A percentile compares a stretch with the other conserved stretches of the same genome.
Conservation (phyloP, 2,113 vertebrate species). For the Sphaerodactylus townsendi region DNA sequence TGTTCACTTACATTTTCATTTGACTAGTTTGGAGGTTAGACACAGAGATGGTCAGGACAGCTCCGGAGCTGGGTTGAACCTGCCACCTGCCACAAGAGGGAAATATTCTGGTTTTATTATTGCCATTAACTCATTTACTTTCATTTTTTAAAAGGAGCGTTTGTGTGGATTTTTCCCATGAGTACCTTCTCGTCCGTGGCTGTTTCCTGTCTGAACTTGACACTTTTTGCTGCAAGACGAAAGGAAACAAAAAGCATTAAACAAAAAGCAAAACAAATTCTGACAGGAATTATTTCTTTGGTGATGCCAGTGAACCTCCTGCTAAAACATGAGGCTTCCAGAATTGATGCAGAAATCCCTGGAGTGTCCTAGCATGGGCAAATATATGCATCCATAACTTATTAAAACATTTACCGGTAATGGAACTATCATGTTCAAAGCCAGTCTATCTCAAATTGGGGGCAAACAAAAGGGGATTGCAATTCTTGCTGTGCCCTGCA, state of each 20-base stretch:
- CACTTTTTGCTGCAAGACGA: constrained; percentile 53
- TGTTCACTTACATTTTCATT: constrained; percentile 60
- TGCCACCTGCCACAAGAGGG: constrained; percentile 63
- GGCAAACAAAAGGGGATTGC: not conserved
- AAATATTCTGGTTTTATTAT: not conserved
- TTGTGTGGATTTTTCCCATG: not conserved
- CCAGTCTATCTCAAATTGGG: not conserved
- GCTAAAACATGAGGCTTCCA: too few relatives aligned
- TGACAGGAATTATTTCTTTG: not conserved
- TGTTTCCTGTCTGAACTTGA: constrained; percentile 33
- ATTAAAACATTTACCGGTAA: not conserved
- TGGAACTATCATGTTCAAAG: not conserved
- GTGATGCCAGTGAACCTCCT: not conserved
- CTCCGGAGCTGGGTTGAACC: constrained; percentile 62
- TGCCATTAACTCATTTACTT: constrained; percentile 12
- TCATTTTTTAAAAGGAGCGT: not conserved
- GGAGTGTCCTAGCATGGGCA: not conserved
- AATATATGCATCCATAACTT: not conserved
- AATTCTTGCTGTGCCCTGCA: not conserved
- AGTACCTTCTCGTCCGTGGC: constrained; percentile 60
- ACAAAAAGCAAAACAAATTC: not conserved
- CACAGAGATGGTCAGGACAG: constrained; percentile 74
- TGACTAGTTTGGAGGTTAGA: constrained; percentile 65
- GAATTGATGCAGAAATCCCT: too few relatives aligned
- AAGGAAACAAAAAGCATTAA: not conserved